phyloP scores from a whole-genome alignment of 2,113 vertebrate species.

The Cavia aperea region DNA sequence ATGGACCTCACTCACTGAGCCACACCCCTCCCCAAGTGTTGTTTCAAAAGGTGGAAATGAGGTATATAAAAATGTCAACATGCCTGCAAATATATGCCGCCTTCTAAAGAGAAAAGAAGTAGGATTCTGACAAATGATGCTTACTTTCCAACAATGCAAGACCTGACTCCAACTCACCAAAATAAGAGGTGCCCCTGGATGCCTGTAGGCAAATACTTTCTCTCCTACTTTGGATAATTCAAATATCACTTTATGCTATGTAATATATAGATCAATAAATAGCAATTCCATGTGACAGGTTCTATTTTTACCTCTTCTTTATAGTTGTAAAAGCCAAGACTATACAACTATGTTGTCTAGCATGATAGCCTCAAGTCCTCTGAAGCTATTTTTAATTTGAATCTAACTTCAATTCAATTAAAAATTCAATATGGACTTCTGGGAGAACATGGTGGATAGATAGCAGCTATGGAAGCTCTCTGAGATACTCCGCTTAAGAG shows the following conservation, averaged over 20 bases:
- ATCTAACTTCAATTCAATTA: not conserved
- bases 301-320: not conserved
- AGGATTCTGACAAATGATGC: not conserved
- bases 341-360: not conserved
- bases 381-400: not conserved
- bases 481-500: too few relatives aligned
- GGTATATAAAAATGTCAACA: not conserved
- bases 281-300: not conserved
- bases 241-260: not conserved
- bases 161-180: not conserved
- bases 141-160: not conserved
- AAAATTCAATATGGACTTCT: not conserved
- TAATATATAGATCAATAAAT: not conserved
- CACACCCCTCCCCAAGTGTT: not conserved
- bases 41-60: slow-evolving; percentile 3
- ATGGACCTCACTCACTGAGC: not conserved
- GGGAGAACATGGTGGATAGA: too few relatives aligned
- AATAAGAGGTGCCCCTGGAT: not conserved
- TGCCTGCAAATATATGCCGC: not conserved
- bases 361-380: not conserved
- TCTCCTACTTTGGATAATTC: not conserved
- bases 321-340: not conserved
- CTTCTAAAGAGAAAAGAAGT: not conserved
- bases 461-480: too few relatives aligned
- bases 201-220: not conserved